Conservation (phyloP, 2,888 invertebrate species). For the Oegoconia quadripuncta region DNA sequence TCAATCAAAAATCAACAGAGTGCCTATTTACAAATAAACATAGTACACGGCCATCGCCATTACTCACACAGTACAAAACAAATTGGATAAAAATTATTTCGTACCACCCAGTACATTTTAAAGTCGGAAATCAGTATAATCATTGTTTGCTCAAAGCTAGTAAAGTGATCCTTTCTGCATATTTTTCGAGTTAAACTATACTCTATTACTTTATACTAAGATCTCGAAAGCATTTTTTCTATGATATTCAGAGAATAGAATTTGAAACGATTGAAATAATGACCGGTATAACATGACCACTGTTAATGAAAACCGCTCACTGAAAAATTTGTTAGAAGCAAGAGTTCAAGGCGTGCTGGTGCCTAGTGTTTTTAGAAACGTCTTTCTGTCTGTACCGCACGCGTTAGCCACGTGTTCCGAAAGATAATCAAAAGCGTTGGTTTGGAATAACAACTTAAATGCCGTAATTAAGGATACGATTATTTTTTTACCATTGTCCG, state of each 20-base stretch:
- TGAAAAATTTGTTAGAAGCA: background rate
- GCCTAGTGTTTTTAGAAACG: slow-evolving; percentile 43
- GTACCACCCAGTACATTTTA: no score
- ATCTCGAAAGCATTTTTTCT: no score
- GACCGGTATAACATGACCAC: slow-evolving; percentile 44
- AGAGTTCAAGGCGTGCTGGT: slow-evolving; percentile 31
- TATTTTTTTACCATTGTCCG: slow-evolving; percentile 58
- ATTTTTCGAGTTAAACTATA: no score
- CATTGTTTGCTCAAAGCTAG: no score
- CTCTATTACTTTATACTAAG: slow-evolving; percentile 33
- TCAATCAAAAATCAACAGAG: no score
- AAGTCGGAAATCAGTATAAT: no score
- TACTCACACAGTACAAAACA: slow-evolving; percentile 48
- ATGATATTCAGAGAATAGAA: slow-evolving; percentile 39
- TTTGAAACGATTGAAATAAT: slow-evolving; percentile 69
- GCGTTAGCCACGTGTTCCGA: slow-evolving; percentile 62
- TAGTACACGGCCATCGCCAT: slow-evolving; percentile 40
- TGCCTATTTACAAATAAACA: no score
- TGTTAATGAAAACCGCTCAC: slow-evolving; percentile 13
- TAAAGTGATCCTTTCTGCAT: no score
- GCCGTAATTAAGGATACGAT: slow-evolving; percentile 68
- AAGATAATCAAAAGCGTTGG: slow-evolving; percentile 70
- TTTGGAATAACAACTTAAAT: slow-evolving; percentile 71
- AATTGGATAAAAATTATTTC: slow-evolving; percentile 53
- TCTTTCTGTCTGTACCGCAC: slow-evolving; percentile 45